Evolutionary conservation across 2,797 vertebrate genomes (phyloP).

Genomic region (Scyliorhinus canicula): DNA sequence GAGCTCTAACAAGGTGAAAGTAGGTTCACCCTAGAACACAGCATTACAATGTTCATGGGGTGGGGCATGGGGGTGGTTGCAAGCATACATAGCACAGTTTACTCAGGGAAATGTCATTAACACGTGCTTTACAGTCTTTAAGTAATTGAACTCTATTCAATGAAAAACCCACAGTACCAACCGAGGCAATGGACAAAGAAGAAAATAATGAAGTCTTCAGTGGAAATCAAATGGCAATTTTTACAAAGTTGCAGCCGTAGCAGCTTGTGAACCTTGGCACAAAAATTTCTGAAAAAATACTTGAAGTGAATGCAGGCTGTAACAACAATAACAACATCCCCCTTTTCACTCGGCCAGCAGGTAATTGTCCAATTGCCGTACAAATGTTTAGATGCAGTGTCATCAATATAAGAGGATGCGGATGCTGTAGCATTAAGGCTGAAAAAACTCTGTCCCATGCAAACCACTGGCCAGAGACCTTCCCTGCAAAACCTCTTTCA

Average conservation of each 20-base stretch:
- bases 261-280: neutral
- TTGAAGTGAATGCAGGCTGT: neutral
- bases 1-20: no score
- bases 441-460: neutral
- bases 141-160: neutral
- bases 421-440: neutral
- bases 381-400: conserved; percentile 1
- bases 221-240: neutral
- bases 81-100: no score
- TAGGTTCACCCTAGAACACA: neutral
- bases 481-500: neutral
- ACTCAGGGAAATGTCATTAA: neutral
- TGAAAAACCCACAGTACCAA: conserved; percentile 3
- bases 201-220: neutral
- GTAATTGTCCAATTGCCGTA: neutral
- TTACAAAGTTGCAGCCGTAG: neutral
- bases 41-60: neutral
- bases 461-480: neutral
- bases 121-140: neutral
- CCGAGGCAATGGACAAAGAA: neutral
- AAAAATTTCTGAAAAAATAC: neutral
- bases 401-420: neutral
- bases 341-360: neutral
- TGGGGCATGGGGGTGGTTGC: neutral
- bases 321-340: neutral